Evolutionary conservation across 2,888 invertebrate species (phyloP).

Genomic region (Alitta virens): DNA sequence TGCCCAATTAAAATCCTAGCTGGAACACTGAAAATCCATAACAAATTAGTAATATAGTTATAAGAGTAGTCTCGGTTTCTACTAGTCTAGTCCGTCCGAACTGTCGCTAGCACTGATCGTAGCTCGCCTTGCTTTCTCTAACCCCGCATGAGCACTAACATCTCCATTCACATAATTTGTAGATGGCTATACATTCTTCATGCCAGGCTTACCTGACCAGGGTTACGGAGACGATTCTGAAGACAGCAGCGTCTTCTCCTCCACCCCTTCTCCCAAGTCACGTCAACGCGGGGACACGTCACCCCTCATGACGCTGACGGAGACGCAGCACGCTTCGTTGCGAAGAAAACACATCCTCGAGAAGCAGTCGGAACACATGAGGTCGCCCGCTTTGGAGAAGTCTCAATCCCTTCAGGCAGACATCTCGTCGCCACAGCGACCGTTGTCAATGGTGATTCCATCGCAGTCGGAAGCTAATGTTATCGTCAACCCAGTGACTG

Average conservation of each 20-base stretch:
- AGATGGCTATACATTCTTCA: neutral
- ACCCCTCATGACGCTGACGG: slow-evolving; percentile 36
- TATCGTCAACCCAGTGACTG: slow-evolving; percentile 45
- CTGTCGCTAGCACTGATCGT: no score
- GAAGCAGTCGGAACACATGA: slow-evolving; percentile 24
- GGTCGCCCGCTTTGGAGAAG: slow-evolving; percentile 60
- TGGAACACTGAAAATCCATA: no score
- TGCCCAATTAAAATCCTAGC: no score
- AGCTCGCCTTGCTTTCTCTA: no score
- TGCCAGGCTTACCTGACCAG: slow-evolving; percentile 30
- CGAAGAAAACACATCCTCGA: slow-evolving; percentile 57
- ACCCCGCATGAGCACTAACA: no score
- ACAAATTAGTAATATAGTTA: no score
- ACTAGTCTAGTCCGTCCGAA: no score
- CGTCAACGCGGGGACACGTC: slow-evolving; percentile 24
- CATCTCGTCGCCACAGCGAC: slow-evolving; percentile 50
- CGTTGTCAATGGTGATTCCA: slow-evolving; percentile 54
- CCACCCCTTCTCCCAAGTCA: slow-evolving; percentile 36
- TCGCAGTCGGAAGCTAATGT: slow-evolving; percentile 53
- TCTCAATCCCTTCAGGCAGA: slow-evolving; percentile 54
- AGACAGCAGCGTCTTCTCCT: slow-evolving; percentile 44
- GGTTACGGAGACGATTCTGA: slow-evolving; percentile 50
- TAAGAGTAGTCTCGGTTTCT: no score
- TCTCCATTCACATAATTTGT: no score
- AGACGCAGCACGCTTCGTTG: slow-evolving; percentile 61